These are phyloP conservation scores for Trachurus trachurus DNA, from an alignment of 2,797 vertebrate species.

Conservation along the genomic window DNA sequence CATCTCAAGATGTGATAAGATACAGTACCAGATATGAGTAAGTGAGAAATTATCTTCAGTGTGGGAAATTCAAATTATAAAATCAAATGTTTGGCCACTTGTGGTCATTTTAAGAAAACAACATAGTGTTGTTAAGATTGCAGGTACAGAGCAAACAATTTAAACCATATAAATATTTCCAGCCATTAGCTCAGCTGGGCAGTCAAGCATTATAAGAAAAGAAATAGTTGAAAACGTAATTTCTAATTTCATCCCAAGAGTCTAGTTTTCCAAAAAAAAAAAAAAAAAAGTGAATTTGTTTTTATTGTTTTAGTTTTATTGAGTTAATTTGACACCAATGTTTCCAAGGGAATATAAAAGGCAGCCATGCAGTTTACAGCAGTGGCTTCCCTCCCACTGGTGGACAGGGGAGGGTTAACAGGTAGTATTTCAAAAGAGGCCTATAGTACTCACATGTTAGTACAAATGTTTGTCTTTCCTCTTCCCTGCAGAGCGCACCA, in stretches of 20 bases:
- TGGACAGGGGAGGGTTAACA: constrained; percentile 25
- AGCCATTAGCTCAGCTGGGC: neutral
- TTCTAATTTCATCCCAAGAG: neutral
- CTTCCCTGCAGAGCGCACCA: constrained; percentile 6
- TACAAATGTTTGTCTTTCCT: constrained; percentile 46
- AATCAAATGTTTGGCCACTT: too few species aligned
- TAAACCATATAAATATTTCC: neutral
- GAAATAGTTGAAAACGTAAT: too few species aligned
- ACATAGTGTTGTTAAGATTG: too few species aligned
- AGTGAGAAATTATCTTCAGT: too few species aligned
- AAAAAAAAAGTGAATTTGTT: neutral
- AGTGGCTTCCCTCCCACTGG: neutral
- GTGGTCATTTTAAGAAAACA: too few species aligned
- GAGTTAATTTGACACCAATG: neutral
- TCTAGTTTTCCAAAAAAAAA: neutral
- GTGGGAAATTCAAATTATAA: too few species aligned
- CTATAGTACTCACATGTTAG: neutral
- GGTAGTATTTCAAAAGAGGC: neutral
- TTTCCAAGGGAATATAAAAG: neutral
- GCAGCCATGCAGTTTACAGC: neutral
- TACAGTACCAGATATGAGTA: too few species aligned
- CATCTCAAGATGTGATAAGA: too few species aligned
- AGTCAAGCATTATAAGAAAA: neutral
- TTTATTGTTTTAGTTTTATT: neutral
- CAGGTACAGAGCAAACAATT: too few species aligned